Conservation (phyloP, 1,140 invertebrate species). For the Pristionchus pacificus region DNA sequence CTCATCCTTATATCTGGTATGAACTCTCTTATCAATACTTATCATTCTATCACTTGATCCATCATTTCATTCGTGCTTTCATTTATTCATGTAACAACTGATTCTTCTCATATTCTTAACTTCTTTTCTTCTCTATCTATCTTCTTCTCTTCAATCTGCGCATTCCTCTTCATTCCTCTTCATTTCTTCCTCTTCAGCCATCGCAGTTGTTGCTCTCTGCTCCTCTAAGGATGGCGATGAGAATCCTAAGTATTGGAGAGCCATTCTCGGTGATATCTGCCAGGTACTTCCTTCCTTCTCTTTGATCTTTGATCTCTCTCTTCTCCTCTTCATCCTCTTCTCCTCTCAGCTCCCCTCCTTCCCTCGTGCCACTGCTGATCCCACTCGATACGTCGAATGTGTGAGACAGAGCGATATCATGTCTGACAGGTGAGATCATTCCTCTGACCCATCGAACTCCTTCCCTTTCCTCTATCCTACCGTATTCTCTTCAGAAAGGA, state of each 20-base stretch:
- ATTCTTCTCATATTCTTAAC: too few species aligned
- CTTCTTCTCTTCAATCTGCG: too few species aligned
- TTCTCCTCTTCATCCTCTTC: neutral
- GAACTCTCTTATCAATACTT: too few species aligned
- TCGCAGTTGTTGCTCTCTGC: slow-evolving; percentile 13
- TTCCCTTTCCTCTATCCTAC: slow-evolving; percentile 5
- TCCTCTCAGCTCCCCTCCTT: neutral
- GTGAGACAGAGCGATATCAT: slow-evolving; percentile 38
- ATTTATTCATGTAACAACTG: too few species aligned
- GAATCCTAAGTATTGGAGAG: slow-evolving; percentile 44
- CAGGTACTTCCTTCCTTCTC: slow-evolving; percentile 47
- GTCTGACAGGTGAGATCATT: slow-evolving; percentile 34
- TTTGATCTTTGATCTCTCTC: neutral
- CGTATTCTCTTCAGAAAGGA: slow-evolving; percentile 43
- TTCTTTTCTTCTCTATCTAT: neutral
- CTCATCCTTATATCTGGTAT: too few species aligned
- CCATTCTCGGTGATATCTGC: slow-evolving; percentile 51
- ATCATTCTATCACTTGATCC: too few species aligned
- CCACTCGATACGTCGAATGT: slow-evolving; percentile 45
- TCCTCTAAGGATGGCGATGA: slow-evolving; percentile 21
- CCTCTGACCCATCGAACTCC: neutral
- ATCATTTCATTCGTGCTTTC: too few species aligned
- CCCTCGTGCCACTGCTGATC: slow-evolving; percentile 31
- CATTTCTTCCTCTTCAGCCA: slow-evolving; percentile 13
- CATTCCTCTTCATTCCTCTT: slow-evolving; percentile 3